phyloP scores from a whole-genome alignment of 2,888 invertebrate genomes.

The Carpatolechia fugitivella region DNA sequence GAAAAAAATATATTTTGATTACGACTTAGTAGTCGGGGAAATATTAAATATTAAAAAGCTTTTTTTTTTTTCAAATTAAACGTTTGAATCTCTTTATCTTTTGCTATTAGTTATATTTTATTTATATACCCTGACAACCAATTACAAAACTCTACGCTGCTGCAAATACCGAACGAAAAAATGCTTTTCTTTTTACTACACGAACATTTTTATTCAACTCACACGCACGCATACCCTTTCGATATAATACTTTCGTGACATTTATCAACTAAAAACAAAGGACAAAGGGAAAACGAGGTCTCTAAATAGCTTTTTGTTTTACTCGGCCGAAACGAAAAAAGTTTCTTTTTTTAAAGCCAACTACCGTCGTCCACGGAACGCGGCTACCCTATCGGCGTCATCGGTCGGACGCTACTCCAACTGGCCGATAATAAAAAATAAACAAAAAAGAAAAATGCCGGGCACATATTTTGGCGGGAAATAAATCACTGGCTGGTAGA shows the following conservation, averaged over 20 bases:
- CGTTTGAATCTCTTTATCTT: background rate
- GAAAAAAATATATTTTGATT: too few species aligned
- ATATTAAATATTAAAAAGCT: too few species aligned
- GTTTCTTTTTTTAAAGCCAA: slow-evolving; percentile 54
- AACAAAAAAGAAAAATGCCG: slow-evolving; percentile 45
- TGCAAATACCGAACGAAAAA: background rate
- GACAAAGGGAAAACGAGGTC: slow-evolving; percentile 46
- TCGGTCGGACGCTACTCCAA: slow-evolving; percentile 75
- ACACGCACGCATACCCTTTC: slow-evolving; percentile 54
- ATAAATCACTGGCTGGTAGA: slow-evolving; percentile 73
- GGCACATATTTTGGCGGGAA: slow-evolving; percentile 76
- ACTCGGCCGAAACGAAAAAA: slow-evolving; percentile 43
- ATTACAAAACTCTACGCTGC: background rate
- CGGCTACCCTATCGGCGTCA: slow-evolving; percentile 68
- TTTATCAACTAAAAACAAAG: slow-evolving; percentile 50
- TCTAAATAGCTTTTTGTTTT: slow-evolving; percentile 56
- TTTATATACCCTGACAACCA: background rate
- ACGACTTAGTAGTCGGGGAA: too few species aligned
- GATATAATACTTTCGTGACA: slow-evolving; percentile 26
- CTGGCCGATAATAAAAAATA: slow-evolving; percentile 56
- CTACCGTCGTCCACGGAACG: slow-evolving; percentile 70
- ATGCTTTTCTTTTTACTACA: background rate
- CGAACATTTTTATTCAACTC: background rate
- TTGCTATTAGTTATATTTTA: background rate
- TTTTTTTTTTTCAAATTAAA: too few species aligned